These are phyloP conservation scores for Gavialis gangeticus DNA, from an alignment of 2,113 vertebrate genomes.

Conservation along the genomic window DNA sequence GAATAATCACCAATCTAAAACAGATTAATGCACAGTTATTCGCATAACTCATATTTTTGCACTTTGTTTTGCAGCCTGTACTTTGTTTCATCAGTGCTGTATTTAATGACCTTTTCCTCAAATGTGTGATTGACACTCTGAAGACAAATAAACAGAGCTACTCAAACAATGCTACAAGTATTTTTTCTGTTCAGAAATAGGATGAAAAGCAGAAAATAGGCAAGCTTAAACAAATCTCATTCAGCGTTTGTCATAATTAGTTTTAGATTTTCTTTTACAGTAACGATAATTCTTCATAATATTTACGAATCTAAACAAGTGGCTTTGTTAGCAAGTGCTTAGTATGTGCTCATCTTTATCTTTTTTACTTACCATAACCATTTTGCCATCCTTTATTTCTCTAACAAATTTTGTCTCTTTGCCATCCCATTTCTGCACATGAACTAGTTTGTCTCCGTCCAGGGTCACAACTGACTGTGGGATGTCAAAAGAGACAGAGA, in stretches of 20 bases:
- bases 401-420: conserved; percentile 92
- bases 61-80: neutral
- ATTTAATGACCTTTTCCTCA: neutral
- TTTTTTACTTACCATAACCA: conserved; percentile 88
- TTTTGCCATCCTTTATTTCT: conserved; percentile 92
- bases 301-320: neutral
- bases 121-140: neutral
- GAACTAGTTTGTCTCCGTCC: conserved; percentile 91
- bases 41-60: neutral
- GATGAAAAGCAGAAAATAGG: neutral
- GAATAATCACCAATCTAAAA: neutral
- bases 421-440: conserved; percentile 95
- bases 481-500: conserved; percentile 59
- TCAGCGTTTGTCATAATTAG: neutral
- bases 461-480: conserved; percentile 89
- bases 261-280: neutral
- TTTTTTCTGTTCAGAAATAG: neutral
- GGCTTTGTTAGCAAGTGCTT: accelerated
- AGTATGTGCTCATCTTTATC: neutral
- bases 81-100: neutral
- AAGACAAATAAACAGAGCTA: neutral
- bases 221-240: neutral
- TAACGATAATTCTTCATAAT: neutral
- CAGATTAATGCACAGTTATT: neutral
- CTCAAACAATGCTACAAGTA: neutral